A percentile compares a stretch with the other conserved stretches of the same genome.
These are phyloP conservation scores for Coregonus clupeaformis DNA, from an alignment of 2,113 vertebrate genomes.

Conservation along the genomic window DNA sequence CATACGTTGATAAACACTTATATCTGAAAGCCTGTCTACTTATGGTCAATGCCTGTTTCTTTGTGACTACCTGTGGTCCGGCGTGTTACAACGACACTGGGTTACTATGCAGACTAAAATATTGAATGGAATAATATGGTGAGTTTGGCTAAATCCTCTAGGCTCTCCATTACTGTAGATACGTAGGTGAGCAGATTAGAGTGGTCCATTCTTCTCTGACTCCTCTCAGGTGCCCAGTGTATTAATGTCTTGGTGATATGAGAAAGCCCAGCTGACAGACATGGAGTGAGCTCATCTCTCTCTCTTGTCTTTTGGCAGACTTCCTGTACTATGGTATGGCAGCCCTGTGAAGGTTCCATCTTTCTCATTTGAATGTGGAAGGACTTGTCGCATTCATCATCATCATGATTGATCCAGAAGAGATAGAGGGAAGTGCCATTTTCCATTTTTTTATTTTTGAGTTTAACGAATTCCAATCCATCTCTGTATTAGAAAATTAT, in stretches of 20 bases:
- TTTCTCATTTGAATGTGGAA: constrained; percentile 57
- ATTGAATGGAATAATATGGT: too few species aligned
- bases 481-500: constrained; percentile 36
- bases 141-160: too few species aligned
- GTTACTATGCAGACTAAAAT: too few species aligned
- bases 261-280: not conserved
- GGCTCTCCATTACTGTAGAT: too few species aligned
- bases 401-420: constrained; percentile 46
- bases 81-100: not conserved
- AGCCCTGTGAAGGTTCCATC: not conserved
- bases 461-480: constrained; percentile 2
- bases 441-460: constrained; percentile 29
- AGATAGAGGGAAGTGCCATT: constrained; percentile 33
- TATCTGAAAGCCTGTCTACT: not conserved
- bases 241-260: not conserved
- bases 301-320: not conserved
- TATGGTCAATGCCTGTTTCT: not conserved
- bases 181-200: too few species aligned
- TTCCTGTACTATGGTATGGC: not conserved
- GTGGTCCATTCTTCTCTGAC: not conserved
- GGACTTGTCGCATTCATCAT: constrained; percentile 40
- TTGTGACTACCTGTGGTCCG: not conserved
- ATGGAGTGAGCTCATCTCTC: not conserved
- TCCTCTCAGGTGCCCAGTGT: not conserved
- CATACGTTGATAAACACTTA: not conserved